Evolutionary conservation across 1,140 invertebrate species (phyloP).

Genomic region (Tetragonula clypearis): DNA sequence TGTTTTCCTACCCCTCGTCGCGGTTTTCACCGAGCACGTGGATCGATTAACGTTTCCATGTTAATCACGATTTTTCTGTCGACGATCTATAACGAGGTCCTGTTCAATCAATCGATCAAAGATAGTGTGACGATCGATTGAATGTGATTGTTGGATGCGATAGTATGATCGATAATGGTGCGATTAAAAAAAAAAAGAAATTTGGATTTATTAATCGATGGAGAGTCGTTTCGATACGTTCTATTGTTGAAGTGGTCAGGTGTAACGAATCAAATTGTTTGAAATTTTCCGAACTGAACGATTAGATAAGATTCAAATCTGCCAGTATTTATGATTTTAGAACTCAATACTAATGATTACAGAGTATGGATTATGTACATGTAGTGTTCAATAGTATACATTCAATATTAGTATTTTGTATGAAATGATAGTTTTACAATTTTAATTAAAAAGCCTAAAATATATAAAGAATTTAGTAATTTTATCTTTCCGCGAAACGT

Average conservation of each 20-base stretch:
- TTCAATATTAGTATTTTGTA: too few relatives aligned
- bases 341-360: too few relatives aligned
- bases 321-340: too few relatives aligned
- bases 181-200: background rate
- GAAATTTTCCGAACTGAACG: background rate
- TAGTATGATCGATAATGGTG: too few relatives aligned
- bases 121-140: background rate
- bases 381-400: too few relatives aligned
- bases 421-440: too few relatives aligned
- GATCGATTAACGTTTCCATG: constrained; percentile 10
- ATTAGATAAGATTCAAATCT: background rate
- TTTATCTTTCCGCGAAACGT: background rate
- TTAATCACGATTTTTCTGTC: constrained; percentile 20
- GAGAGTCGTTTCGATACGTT: background rate
- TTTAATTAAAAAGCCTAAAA: too few relatives aligned
- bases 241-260: background rate
- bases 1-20: background rate
- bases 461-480: background rate
- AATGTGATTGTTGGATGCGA: background rate
- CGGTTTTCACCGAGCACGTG: background rate
- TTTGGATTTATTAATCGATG: background rate
- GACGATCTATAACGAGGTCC: background rate
- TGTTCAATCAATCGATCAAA: background rate
- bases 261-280: background rate
- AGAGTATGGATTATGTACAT: too few relatives aligned